These are phyloP conservation scores for Rhinichthys klamathensis DNA, from an alignment of 2,113 vertebrate genomes.

Conservation along the genomic window DNA sequence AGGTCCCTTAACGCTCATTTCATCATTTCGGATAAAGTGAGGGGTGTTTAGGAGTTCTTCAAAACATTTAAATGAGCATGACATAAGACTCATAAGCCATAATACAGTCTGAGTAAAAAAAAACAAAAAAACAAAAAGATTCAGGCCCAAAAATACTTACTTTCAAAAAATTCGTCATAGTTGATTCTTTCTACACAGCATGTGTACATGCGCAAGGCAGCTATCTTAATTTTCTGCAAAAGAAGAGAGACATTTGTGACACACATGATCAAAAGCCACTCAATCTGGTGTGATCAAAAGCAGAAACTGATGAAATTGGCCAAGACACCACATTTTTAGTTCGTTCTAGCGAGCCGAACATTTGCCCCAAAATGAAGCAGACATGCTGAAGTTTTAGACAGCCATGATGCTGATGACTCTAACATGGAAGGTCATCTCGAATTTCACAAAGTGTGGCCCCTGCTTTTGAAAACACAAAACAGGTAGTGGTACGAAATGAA, in stretches of 20 bases:
- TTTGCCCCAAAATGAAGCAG: slow-evolving; percentile 23
- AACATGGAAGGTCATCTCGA: slow-evolving; percentile 7
- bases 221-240: slow-evolving; percentile 95
- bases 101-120: not conserved
- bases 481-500: not conserved
- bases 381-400: slow-evolving; percentile 3
- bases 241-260: slow-evolving; percentile 52
- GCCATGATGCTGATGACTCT: slow-evolving; percentile 8
- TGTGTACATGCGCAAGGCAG: slow-evolving; percentile 95
- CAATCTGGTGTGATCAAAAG: not conserved
- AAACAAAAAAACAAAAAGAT: not conserved
- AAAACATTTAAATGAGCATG: slow-evolving; percentile 44
- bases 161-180: slow-evolving; percentile 93
- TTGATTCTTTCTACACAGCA: slow-evolving; percentile 96
- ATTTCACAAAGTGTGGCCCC: slow-evolving; percentile 6
- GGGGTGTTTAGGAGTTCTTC: slow-evolving; percentile 32
- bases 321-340: slow-evolving; percentile 4
- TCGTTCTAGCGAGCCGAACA: not conserved
- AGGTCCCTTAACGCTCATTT: slow-evolving; percentile 52
- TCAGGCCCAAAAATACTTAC: slow-evolving; percentile 77
- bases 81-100: slow-evolving; percentile 44
- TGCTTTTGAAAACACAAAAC: slow-evolving; percentile 21
- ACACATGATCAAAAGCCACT: slow-evolving; percentile 19
- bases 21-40: slow-evolving; percentile 44
- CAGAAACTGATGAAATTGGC: not conserved